Base-by-base conservation (phyloP, 2,888 invertebrate genomes). In the Thyatira batis region DNA sequence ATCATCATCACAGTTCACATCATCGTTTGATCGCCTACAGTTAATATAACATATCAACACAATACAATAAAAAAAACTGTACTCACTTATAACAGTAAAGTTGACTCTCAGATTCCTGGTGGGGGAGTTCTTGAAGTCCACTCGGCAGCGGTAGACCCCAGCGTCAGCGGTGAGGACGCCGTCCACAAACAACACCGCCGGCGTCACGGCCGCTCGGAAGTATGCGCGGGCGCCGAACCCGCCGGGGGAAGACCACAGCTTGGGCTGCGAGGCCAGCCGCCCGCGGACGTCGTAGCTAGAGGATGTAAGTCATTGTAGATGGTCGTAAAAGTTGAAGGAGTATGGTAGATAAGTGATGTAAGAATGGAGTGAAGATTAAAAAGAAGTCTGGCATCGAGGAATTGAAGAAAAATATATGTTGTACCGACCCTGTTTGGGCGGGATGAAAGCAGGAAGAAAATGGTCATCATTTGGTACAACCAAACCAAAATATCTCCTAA, bases 61-160 rank as follows among this genome's bases (percentile, higher is more conserved):
- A 49, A 53, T 53, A 53, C 62, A 8, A 46, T 33, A 27, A 5
- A n/a, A n/a, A n/a, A n/a, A n/a, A n/a, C n/a, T n/a, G n/a, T 25
- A 95, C 97, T 96, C 91, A 97, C 97, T 95, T 80, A 97, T 96
- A 69, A 98, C 96, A 68, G 96, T 97, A 74, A 98, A 94, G 87
- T 97, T 97, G 86, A 97, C 96, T 89, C 95, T 95, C 73, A 96
- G 94, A 84, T 97, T 97, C 70, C 97, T 94, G 1, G 97, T 98
- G 0, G 97, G 97, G 10, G 97, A 96, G 82, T 96, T 96, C 81
- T 95, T 96, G 92, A 97, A 98, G 92, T 98, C 98, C 5, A 97
- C 97, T 57, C 98, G 93, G 87, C 98, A 98, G 59, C 97, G 93
- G 89, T 97, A 97, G 60, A 96, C 93, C 11, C 97, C 97, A 1